These are phyloP conservation scores for Equus przewalskii DNA, from an alignment of 2,113 vertebrate genomes.

Conservation along the genomic window DNA sequence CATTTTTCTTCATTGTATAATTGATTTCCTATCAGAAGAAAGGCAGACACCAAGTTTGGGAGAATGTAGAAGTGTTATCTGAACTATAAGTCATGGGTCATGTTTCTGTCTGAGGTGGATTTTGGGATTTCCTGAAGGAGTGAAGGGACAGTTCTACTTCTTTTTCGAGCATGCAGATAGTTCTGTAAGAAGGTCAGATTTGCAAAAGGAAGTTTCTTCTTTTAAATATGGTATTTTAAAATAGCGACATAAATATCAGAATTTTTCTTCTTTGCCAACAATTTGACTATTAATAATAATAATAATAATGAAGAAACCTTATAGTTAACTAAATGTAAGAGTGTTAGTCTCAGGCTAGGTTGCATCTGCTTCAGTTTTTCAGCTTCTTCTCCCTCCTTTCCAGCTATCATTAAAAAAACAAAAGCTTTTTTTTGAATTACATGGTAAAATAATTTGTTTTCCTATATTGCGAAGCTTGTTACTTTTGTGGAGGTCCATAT, in stretches of 20 bases:
- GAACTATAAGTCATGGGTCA: not conserved
- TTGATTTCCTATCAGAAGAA: slow-evolving; percentile 51
- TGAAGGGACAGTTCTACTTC: not conserved
- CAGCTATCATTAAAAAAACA: not conserved
- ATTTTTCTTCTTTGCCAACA: not conserved
- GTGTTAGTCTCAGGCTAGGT: not conserved
- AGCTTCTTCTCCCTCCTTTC: not conserved
- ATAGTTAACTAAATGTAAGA: slow-evolving; percentile 16
- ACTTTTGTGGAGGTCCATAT: not conserved
- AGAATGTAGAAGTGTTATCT: slow-evolving; percentile 25
- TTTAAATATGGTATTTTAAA: slow-evolving; percentile 52
- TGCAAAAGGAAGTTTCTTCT: slow-evolving; percentile 39
- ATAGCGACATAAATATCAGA: not conserved
- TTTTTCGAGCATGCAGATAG: not conserved
- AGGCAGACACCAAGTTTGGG: not conserved
- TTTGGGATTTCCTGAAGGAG: slow-evolving; percentile 38
- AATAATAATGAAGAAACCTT: slow-evolving; percentile 36
- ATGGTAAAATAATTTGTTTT: slow-evolving; percentile 42
- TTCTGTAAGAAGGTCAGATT: not conserved
- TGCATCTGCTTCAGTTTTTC: not conserved
- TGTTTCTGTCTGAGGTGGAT: not conserved
- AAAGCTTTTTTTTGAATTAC: slow-evolving; percentile 51
- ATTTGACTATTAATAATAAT: slow-evolving; percentile 25
- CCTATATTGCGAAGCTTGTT: not conserved
- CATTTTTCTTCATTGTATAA: not conserved